These are phyloP conservation scores for Seriola dumerili DNA, from an alignment of 2,113 vertebrate species.

Conservation along the genomic window DNA sequence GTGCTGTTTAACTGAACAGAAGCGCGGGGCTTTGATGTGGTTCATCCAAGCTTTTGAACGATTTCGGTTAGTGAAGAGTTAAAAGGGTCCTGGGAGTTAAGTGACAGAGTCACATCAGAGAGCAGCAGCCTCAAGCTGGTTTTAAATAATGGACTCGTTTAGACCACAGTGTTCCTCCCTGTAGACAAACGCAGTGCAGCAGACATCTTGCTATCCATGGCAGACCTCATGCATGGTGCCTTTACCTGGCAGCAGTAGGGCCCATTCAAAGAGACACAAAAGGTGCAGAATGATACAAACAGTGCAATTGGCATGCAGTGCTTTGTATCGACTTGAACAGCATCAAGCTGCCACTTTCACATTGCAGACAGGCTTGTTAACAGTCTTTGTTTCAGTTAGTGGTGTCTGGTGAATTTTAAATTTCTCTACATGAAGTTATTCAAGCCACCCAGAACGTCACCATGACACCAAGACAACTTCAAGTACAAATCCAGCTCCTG, in stretches of 20 bases:
- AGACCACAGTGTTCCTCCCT: constrained; percentile 20
- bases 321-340: constrained; percentile 34
- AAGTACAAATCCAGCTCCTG: constrained; percentile 17
- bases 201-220: constrained; percentile 5
- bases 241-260: constrained; percentile 17
- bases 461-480: constrained; percentile 6
- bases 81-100: background rate
- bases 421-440: background rate
- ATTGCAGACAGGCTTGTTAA: constrained; percentile 33
- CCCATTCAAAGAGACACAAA: constrained; percentile 15
- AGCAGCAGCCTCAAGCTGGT: constrained; percentile 37
- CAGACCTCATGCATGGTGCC: constrained; percentile 68
- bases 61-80: constrained; percentile 39
- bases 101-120: constrained; percentile 3
- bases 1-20: constrained; percentile 19
- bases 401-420: constrained; percentile 11
- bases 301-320: constrained; percentile 62
- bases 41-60: constrained; percentile 6
- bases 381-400: constrained; percentile 41
- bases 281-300: constrained; percentile 41
- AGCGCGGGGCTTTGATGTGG: background rate
- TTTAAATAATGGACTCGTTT: constrained; percentile 17
- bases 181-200: constrained; percentile 19
- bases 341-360: constrained; percentile 47
- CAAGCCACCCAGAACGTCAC: constrained; percentile 4